Conservation (phyloP, 2,888 invertebrate genomes). For the Rhamphomyia laevipes region DNA sequence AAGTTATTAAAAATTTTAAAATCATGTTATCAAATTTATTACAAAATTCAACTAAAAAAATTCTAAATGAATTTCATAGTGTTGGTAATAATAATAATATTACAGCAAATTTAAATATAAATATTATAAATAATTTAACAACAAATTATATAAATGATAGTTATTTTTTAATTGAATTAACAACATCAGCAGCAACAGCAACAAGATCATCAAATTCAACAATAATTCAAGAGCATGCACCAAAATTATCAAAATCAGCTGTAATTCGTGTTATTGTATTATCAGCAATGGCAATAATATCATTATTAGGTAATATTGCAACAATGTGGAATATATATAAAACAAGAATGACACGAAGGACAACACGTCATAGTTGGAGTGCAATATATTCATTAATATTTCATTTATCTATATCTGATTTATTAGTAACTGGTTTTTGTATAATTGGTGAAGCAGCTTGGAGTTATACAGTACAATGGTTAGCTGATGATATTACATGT, state of each 20-base stretch:
- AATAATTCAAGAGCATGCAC: slow-evolving; percentile 48
- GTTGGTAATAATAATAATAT: no score
- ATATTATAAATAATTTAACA: neutral
- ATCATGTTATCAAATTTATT: no score
- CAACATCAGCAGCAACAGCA: neutral
- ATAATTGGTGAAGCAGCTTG: slow-evolving; percentile 70
- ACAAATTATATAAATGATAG: neutral
- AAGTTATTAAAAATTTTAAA: no score
- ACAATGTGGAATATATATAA: slow-evolving; percentile 65
- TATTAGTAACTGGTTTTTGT: slow-evolving; percentile 70
- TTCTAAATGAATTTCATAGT: no score
- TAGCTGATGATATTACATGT: slow-evolving; percentile 63
- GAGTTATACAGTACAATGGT: slow-evolving; percentile 71
- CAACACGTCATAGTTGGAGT: slow-evolving; percentile 51
- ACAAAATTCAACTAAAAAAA: no score
- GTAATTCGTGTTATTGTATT: slow-evolving; percentile 55
- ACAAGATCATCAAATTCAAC: slow-evolving; percentile 13
- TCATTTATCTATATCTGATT: slow-evolving; percentile 71
- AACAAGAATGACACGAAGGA: slow-evolving; percentile 45
- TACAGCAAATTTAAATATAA: neutral
- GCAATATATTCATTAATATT: slow-evolving; percentile 66
- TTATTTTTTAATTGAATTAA: no score
- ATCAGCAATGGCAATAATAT: slow-evolving; percentile 56
- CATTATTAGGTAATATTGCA: slow-evolving; percentile 60
- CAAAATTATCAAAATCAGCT: slow-evolving; percentile 49